phyloP scores from a whole-genome alignment of 2,797 vertebrate genomes.

The Sebastes iracundus region DNA sequence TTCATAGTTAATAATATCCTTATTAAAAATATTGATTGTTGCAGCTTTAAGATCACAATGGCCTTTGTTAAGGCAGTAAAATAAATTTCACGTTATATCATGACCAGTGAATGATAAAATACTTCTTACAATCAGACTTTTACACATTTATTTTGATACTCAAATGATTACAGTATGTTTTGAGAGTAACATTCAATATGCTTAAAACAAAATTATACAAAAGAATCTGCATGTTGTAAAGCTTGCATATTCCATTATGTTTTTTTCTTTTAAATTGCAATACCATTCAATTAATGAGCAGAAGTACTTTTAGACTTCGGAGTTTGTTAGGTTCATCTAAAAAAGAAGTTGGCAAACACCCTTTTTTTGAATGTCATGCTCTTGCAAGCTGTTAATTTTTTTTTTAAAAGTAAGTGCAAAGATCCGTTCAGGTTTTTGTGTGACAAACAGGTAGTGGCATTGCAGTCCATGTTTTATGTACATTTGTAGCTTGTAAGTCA shows the following conservation, averaged over 20 bases:
- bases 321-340: constrained; percentile 46
- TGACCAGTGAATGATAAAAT: background rate
- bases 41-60: background rate
- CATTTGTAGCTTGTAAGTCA: constrained; percentile 51
- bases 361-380: constrained; percentile 71
- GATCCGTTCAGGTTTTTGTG: constrained; percentile 43
- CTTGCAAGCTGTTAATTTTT: constrained; percentile 60
- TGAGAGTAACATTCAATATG: constrained; percentile 74
- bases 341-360: constrained; percentile 59
- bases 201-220: constrained; percentile 65
- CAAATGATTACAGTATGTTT: constrained; percentile 65
- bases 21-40: no score
- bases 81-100: background rate
- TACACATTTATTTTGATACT: constrained; percentile 74
- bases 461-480: constrained; percentile 58
- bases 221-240: constrained; percentile 63
- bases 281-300: constrained; percentile 50
- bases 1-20: no score
- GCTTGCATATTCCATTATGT: constrained; percentile 61
- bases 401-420: constrained; percentile 57
- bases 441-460: constrained; percentile 57
- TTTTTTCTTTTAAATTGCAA: constrained; percentile 35
- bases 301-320: constrained; percentile 47
- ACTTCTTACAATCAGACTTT: constrained; percentile 35
- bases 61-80: background rate